These are phyloP conservation scores for Teinopalpus imperialis DNA, from an alignment of 2,888 invertebrate species.

Conservation along the genomic window DNA sequence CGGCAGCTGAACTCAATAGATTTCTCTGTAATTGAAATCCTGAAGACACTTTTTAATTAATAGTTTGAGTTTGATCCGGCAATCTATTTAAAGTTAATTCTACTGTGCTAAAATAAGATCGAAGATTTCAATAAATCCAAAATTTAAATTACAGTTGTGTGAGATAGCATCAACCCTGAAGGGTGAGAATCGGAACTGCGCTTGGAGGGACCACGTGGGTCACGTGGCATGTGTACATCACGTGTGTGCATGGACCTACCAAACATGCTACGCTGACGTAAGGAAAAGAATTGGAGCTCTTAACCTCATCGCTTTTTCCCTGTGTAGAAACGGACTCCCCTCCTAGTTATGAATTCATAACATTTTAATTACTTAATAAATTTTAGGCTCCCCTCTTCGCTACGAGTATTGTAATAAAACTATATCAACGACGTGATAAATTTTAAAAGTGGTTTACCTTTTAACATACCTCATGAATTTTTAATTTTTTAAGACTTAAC, in stretches of 20 bases:
- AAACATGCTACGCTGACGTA: too few relatives aligned
- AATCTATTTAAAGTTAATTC: slow-evolving; percentile 9
- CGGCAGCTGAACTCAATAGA: slow-evolving; percentile 7
- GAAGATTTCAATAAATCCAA: too few relatives aligned
- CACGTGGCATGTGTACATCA: too few relatives aligned
- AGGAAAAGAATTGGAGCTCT: too few relatives aligned
- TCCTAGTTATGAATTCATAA: slow-evolving; percentile 20
- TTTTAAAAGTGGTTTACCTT: slow-evolving; percentile 11
- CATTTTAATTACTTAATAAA: slow-evolving; percentile 17
- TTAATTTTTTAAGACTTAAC: slow-evolving; percentile 1
- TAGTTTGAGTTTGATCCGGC: slow-evolving; percentile 5
- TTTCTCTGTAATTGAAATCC: slow-evolving; percentile 15
- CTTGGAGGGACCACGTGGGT: too few relatives aligned
- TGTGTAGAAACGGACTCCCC: too few relatives aligned
- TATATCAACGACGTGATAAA: slow-evolving; percentile 14
- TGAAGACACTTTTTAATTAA: slow-evolving; percentile 20
- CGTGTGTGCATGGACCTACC: too few relatives aligned
- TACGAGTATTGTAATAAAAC: slow-evolving; percentile 14
- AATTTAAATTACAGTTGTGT: too few relatives aligned
- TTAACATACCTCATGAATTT: slow-evolving; percentile 11
- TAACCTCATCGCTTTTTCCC: too few relatives aligned
- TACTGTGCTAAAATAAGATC: not conserved
- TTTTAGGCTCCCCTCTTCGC: slow-evolving; percentile 10
- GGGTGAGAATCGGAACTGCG: too few relatives aligned
- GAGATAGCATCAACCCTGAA: too few relatives aligned